These are phyloP conservation scores for Sorex maritimensis DNA, from an alignment of 2,797 vertebrate genomes.

Conservation along the genomic window DNA sequence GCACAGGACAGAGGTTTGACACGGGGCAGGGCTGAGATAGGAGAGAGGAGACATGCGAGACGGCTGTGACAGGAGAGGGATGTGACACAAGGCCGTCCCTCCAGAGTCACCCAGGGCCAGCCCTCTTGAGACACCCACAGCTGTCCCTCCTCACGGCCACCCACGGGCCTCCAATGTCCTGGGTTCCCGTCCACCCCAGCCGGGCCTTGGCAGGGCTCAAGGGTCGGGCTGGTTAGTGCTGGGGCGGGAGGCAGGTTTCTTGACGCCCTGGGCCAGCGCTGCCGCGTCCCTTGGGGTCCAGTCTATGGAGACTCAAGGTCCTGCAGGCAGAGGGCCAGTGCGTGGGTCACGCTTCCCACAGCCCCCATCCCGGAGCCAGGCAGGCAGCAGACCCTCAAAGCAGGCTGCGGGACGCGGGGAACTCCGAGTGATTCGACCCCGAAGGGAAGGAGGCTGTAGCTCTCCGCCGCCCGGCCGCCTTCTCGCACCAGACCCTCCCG, in stretches of 20 bases:
- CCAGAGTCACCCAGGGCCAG: too few relatives aligned
- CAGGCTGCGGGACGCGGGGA: not conserved
- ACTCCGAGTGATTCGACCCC: not conserved
- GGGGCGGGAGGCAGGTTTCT: too few relatives aligned
- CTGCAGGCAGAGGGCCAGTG: not conserved
- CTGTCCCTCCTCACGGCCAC: not conserved
- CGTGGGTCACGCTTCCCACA: not conserved
- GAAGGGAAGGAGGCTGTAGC: too few relatives aligned
- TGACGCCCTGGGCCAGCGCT: too few relatives aligned
- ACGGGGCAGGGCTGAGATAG: too few relatives aligned
- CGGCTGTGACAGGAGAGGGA: not conserved
- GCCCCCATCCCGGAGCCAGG: not conserved
- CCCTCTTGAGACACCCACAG: not conserved
- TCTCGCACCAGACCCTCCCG: not conserved
- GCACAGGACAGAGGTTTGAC: too few relatives aligned
- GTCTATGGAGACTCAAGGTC: not conserved
- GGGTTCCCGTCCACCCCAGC: not conserved
- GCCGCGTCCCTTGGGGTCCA: too few relatives aligned
- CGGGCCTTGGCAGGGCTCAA: conserved; percentile 73
- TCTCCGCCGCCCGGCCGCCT: not conserved
- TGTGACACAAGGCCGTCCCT: too few relatives aligned
- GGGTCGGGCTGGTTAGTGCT: too few relatives aligned
- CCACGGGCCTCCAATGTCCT: not conserved
- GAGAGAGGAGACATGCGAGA: not conserved
- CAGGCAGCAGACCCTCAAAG: not conserved